Conservation (phyloP, 1,140 invertebrate genomes). For the Myzus persicae region DNA sequence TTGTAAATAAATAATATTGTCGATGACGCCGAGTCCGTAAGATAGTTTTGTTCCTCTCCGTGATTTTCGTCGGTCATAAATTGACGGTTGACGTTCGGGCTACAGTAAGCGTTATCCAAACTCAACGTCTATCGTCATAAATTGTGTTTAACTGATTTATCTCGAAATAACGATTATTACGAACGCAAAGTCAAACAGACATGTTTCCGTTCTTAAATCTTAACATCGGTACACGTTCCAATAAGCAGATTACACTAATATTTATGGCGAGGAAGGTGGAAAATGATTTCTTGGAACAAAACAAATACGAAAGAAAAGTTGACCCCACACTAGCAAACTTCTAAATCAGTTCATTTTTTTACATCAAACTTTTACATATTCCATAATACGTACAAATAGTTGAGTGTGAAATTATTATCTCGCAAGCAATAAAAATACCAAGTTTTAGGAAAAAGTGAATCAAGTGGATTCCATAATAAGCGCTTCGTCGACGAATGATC, state of each 20-base stretch:
- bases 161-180: background rate
- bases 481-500: too few relatives aligned
- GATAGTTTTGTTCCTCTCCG: background rate
- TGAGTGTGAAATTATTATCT: too few relatives aligned
- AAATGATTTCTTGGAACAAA: background rate
- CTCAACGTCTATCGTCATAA: background rate
- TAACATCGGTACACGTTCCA: background rate
- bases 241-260: background rate
- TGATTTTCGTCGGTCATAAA: background rate
- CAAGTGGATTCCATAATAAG: too few relatives aligned
- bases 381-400: too few relatives aligned
- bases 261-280: background rate
- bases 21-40: background rate
- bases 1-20: background rate
- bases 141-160: background rate
- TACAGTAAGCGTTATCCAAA: background rate
- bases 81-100: background rate
- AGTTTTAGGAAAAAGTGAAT: too few relatives aligned
- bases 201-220: too few relatives aligned
- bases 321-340: background rate
- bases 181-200: background rate
- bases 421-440: too few relatives aligned
- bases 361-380: background rate
- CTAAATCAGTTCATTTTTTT: background rate
- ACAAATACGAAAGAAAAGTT: background rate